Base-by-base conservation (phyloP, 2,113 vertebrate species). In the Boulengeromyrus knoepffleri region DNA sequence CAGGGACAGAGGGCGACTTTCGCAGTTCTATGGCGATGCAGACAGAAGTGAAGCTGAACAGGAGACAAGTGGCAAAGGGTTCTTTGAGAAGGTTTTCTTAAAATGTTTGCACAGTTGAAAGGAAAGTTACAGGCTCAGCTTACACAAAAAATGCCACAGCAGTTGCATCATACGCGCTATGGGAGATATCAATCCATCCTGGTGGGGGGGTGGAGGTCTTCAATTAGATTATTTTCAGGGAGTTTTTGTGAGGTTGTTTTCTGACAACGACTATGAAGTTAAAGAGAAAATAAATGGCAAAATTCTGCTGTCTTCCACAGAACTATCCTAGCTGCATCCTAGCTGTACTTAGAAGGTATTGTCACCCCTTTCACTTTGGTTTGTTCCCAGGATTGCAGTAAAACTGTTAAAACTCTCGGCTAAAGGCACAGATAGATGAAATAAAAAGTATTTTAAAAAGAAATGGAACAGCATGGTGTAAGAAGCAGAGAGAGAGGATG, bases 41-140 rank as follows among this genome's bases (percentile, higher is more conserved):
- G 53, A 94, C 92, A 3, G 96, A 96, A 12, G 96, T 96, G 93
- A 95, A 96, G 50, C 96, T 96, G 42, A 62, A 52, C 80, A 84
- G 91, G 52, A 52, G 49, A 52, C 21, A 87, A 66, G 53, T 19
- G 17, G 12, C 21, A 21, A 45, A 31, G 13, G 19, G 13, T 36
- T 77, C 3, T 46, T 9, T 46, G n/a, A 24, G 45, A 77, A 31
- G 19, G 12, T 47, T 77, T 45, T 39, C 31, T 5, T 45, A 21
- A 88, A 45, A 58, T 88, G 70, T 39, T 77, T 39, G 31, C 70
- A 39, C n/a, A 77, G 3, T 39, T 77, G 27, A 77, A 36, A 17
- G 70, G 31, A 13, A 77, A 77, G 15, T 77, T 77, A 77, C 70
- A 77, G 27, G 13, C 70, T 36, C 31, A 13, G 31, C 70, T 39